Evolutionary conservation across 1,140 invertebrate genomes (phyloP), one percentile per base, ranked within the genome.

Genomic region (Heliconius eleuchia): DNA sequence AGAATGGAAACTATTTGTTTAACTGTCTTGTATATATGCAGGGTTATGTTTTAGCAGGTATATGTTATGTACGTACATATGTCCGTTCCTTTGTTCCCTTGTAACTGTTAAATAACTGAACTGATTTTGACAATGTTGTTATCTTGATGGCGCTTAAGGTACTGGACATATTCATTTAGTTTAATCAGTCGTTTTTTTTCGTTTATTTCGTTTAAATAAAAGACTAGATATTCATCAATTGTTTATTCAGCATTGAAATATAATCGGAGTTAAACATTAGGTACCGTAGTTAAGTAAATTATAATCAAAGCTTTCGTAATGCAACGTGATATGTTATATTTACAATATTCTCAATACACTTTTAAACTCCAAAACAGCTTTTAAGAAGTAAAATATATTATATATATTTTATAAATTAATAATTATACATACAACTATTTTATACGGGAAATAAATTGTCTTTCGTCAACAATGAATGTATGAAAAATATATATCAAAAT

Each of bases 181-280:
- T 46, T 4, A 46, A 16, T 13, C 13, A 46, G 42, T 46, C 13
- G 42, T 13, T 46, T 16, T 46, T 34, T 16, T 1, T 16, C 13
- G 42, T 13, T 46, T 46, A 46, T 13, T 16, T 4, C 13, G 23
- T 23, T 23, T 23, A 23, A 72, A 77, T 52, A 50, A 80, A 80
- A 79, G 13, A 72, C 34, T 23, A 8, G 52, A 46, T 80, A 34
- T 76, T 27, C 50, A 27, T 79, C 19, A 76, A 60, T 73, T 50
- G 42, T 80, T 80, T 80, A 80, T 76, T 80, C 50, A 80, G 78
- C 74, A 80, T 70, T 60, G 50, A 80, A 60, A 76, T 80, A 76
- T 76, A 80, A 79, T 80, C 74, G 66, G 78, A 80, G 75, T 79
- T 37, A 42, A 80, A 80, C 78, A 80, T 76, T 72, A 80, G 66